Percentiles rank a stretch among this genome's conserved stretches.
These are phyloP conservation scores for Tor tambroides DNA, from an alignment of 2,113 vertebrate genomes.

Conservation along the genomic window DNA sequence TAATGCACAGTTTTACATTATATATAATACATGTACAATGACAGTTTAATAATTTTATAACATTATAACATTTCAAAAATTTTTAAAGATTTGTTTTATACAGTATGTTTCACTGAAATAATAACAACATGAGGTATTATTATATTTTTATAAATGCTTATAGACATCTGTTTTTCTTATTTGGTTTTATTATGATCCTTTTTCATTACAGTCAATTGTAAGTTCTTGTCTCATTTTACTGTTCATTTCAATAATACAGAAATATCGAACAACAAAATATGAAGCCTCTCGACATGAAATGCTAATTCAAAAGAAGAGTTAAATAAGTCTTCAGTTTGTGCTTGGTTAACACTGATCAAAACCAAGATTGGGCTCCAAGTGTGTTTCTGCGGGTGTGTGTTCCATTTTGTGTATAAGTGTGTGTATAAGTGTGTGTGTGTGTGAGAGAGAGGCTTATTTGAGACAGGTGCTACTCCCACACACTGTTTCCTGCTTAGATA, in stretches of 20 bases:
- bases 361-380: conserved; percentile 56
- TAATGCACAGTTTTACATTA: neutral
- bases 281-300: neutral
- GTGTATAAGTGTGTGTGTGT: conserved; percentile 49
- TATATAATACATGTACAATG: neutral
- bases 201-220: neutral
- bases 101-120: neutral
- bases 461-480: conserved; percentile 74
- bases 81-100: too few species aligned
- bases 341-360: conserved; percentile 59
- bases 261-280: neutral
- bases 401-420: conserved; percentile 42
- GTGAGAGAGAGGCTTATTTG: conserved; percentile 54
- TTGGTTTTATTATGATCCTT: neutral
- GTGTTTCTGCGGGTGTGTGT: conserved; percentile 48
- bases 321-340: conserved; percentile 6
- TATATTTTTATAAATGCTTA: neutral
- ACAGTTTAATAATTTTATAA: neutral
- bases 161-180: neutral
- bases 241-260: neutral
- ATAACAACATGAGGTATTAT: neutral
- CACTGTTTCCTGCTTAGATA: conserved; percentile 73
- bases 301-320: neutral
- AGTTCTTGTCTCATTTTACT: neutral
- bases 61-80: neutral